Conservation (phyloP, 2,113 vertebrate species). For the Hemichromis elongatus region DNA sequence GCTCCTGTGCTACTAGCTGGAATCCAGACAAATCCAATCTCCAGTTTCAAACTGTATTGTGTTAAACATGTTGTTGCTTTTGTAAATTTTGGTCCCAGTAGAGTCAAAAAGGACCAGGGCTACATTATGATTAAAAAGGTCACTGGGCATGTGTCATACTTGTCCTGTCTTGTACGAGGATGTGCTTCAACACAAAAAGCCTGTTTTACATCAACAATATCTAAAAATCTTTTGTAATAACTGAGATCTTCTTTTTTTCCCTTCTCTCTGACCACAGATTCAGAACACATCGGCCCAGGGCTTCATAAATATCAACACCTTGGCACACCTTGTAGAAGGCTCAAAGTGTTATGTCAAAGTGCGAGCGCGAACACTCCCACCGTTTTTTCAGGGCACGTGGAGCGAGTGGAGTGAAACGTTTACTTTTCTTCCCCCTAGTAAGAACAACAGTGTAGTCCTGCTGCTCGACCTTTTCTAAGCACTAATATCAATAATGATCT, state of each 20-base stretch:
- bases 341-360: constrained; percentile 34
- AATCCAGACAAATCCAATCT: background rate
- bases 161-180: background rate
- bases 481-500: background rate
- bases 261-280: background rate
- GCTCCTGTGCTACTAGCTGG: background rate
- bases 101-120: background rate
- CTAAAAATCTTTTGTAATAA: background rate
- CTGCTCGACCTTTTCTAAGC: background rate
- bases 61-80: background rate
- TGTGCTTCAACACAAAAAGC: background rate
- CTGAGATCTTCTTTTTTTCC: background rate
- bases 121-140: background rate
- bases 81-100: background rate
- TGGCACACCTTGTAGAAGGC: background rate
- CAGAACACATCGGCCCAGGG: background rate
- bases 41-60: background rate
- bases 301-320: constrained; percentile 14
- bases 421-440: constrained; percentile 44
- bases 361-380: constrained; percentile 44
- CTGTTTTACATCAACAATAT: background rate
- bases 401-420: constrained; percentile 59
- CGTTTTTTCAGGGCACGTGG: constrained; percentile 51
- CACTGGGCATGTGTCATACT: background rate
- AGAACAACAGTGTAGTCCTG: background rate